phyloP scores from a whole-genome alignment of 2,888 invertebrate species.

The Muschampia plurimacula region DNA sequence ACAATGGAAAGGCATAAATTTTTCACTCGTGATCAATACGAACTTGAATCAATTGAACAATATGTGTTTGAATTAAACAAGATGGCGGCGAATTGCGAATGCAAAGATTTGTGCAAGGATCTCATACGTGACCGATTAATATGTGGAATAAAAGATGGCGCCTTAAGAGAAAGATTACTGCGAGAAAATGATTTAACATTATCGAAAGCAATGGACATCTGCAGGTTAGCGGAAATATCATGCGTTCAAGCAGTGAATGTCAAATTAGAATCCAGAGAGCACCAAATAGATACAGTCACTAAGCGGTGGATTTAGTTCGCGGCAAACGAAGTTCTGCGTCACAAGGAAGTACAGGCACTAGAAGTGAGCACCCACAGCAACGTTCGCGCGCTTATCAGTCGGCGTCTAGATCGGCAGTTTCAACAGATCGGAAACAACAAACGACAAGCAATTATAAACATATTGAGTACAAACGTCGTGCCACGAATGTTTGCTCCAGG shows the following conservation, averaged over 20 bases:
- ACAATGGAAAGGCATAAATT: constrained; percentile 5
- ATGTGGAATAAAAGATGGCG: constrained; percentile 4
- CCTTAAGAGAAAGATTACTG: background rate
- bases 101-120: background rate
- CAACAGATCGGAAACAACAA: background rate
- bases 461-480: background rate
- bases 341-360: background rate
- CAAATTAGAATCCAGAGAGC: background rate
- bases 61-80: constrained; percentile 9
- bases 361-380: background rate
- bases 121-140: constrained; percentile 1
- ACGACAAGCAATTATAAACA: background rate
- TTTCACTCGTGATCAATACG: background rate
- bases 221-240: background rate
- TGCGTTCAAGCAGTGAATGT: background rate
- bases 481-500: background rate
- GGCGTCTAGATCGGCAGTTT: background rate
- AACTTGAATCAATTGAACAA: constrained; percentile 1
- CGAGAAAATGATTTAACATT: constrained; percentile 3
- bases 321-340: background rate
- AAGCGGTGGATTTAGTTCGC: background rate
- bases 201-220: background rate
- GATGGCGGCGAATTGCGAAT: constrained; percentile 1
- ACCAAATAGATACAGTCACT: background rate
- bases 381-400: background rate